These are phyloP conservation scores for Nymphicus hollandicus DNA, from an alignment of 2,113 vertebrate genomes.

Conservation along the genomic window DNA sequence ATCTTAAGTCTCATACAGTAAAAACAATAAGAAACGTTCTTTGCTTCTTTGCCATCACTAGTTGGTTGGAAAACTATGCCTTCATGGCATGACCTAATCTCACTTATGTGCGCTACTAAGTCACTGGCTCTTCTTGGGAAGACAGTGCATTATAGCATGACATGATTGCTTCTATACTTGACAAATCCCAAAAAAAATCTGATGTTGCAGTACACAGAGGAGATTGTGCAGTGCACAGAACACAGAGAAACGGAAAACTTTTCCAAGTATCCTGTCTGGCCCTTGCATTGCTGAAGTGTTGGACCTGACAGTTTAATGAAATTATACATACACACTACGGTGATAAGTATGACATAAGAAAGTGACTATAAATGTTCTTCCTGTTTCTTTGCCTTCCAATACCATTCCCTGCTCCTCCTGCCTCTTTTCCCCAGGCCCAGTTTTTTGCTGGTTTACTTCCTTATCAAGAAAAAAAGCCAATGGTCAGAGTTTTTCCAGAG, in stretches of 20 bases:
- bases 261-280: neutral
- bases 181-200: neutral
- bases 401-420: neutral
- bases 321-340: fast-evolving
- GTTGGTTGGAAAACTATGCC: neutral
- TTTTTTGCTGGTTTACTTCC: neutral
- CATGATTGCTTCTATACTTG: neutral
- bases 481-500: neutral
- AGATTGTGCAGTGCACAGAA: neutral
- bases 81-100: neutral
- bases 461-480: neutral
- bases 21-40: neutral
- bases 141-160: neutral
- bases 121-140: neutral
- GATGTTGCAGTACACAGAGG: neutral
- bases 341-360: neutral
- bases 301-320: neutral
- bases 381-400: neutral
- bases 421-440: neutral
- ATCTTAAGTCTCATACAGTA: neutral
- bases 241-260: neutral
- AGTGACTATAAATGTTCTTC: neutral
- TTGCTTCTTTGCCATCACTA: neutral
- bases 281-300: neutral
- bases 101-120: neutral